Evolutionary conservation across 2,888 invertebrate genomes (phyloP).

Genomic region (Melanophora roralis): DNA sequence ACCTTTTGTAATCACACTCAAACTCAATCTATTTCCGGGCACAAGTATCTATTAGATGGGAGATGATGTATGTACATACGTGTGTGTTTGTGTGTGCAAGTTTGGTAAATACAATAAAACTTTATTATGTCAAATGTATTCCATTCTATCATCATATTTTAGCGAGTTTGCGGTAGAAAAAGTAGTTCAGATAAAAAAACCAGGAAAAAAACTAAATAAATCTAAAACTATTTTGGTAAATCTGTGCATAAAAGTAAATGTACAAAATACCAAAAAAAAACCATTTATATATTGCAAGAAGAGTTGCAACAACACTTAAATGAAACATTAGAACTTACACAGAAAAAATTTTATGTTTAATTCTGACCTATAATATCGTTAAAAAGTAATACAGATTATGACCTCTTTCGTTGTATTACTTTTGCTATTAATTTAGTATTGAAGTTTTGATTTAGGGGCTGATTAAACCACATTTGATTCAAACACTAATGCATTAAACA

Average conservation of each 20-base stretch:
- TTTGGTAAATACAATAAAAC: constrained; percentile 19
- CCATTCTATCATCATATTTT: constrained; percentile 57
- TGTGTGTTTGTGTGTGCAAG: neutral
- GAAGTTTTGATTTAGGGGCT: too few relatives aligned
- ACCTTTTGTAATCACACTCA: constrained; percentile 41
- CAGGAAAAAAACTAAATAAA: constrained; percentile 24
- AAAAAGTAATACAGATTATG: too few relatives aligned
- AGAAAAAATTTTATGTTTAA: neutral
- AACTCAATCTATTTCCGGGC: constrained; percentile 29
- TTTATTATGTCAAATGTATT: constrained; percentile 61
- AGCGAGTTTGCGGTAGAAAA: constrained; percentile 48
- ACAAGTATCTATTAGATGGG: neutral
- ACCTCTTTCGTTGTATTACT: too few relatives aligned
- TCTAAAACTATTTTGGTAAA: constrained; percentile 44
- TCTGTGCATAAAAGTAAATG: constrained; percentile 43
- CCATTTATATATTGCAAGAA: constrained; percentile 56
- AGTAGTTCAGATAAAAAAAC: neutral
- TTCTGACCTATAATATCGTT: too few relatives aligned
- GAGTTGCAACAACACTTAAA: constrained; percentile 41
- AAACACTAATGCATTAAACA: too few relatives aligned
- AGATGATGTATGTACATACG: neutral
- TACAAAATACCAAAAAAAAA: constrained; percentile 21
- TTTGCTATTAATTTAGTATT: too few relatives aligned
- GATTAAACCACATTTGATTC: too few relatives aligned
- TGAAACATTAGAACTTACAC: constrained; percentile 42